These are phyloP conservation scores for Sphyrna mokarran DNA, from an alignment of 2,113 vertebrate genomes.

Conservation along the genomic window DNA sequence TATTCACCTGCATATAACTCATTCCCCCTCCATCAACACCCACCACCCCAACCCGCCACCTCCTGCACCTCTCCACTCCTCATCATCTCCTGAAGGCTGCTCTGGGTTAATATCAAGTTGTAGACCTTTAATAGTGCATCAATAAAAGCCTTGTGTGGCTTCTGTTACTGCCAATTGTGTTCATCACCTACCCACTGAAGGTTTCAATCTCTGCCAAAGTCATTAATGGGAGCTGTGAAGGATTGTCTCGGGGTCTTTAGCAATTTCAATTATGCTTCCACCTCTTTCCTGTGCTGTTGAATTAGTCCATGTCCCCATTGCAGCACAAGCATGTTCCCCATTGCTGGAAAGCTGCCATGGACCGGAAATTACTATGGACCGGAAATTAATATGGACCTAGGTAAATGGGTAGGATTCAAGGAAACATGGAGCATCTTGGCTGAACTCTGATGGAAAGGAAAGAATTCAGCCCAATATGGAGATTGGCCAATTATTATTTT, in stretches of 20 bases:
- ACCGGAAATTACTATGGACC: neutral
- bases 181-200: neutral
- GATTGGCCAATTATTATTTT: neutral
- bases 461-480: neutral
- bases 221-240: neutral
- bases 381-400: neutral
- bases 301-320: too few relatives aligned
- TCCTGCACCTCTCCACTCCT: neutral
- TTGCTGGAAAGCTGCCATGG: neutral
- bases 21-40: too few relatives aligned
- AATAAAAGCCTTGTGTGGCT: neutral
- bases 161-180: neutral
- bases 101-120: neutral
- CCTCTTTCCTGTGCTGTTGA: neutral
- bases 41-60: neutral
- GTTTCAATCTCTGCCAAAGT: neutral
- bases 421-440: neutral
- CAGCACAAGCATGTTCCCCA: too few relatives aligned
- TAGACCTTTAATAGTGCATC: neutral
- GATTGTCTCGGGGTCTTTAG: neutral
- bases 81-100: neutral
- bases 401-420: neutral
- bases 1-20: too few relatives aligned
- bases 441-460: neutral
- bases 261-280: neutral